These are phyloP conservation scores for Nyleta sp. DNA, from an alignment of 2,888 invertebrate genomes.

Conservation along the genomic window DNA sequence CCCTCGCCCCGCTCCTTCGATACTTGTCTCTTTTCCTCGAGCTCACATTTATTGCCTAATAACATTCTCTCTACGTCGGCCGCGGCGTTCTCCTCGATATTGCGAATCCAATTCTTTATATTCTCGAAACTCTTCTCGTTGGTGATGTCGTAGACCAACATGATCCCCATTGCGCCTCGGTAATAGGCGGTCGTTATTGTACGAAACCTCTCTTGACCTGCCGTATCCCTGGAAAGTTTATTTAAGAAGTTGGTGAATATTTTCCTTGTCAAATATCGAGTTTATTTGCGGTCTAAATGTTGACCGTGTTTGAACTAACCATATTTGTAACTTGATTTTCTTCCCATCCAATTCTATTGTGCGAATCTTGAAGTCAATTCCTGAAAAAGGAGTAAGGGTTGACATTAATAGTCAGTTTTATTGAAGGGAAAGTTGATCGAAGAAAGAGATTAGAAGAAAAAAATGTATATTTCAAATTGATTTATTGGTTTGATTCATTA, in stretches of 20 bases:
- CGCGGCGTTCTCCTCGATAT: constrained; percentile 99
- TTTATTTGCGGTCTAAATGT: too few relatives aligned
- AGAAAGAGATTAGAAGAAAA: too few relatives aligned
- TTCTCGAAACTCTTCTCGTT: constrained; percentile 99
- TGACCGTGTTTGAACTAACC: too few relatives aligned
- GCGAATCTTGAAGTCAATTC: constrained; percentile 99
- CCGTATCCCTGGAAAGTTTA: constrained; percentile 92
- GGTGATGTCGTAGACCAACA: constrained; percentile 99
- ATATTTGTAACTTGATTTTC: constrained; percentile 99
- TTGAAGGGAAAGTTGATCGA: too few relatives aligned
- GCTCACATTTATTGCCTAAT: constrained; percentile 99
- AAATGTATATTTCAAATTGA: too few relatives aligned
- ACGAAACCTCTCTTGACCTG: constrained; percentile 99
- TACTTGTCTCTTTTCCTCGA: constrained; percentile 96
- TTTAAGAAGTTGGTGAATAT: background rate
- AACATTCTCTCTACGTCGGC: constrained; percentile 99
- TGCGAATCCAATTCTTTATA: constrained; percentile 99
- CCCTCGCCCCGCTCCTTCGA: constrained; percentile 98
- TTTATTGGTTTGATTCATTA: too few relatives aligned
- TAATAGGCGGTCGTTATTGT: constrained; percentile 99
- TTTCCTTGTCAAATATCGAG: too few relatives aligned
- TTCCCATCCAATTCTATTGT: constrained; percentile 99
- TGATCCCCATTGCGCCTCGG: constrained; percentile 99
- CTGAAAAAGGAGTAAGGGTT: too few relatives aligned
- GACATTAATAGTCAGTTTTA: too few relatives aligned